Evolutionary conservation across 2,797 vertebrate genomes (phyloP).

Genomic region (Hydrocynus forskahlii): DNA sequence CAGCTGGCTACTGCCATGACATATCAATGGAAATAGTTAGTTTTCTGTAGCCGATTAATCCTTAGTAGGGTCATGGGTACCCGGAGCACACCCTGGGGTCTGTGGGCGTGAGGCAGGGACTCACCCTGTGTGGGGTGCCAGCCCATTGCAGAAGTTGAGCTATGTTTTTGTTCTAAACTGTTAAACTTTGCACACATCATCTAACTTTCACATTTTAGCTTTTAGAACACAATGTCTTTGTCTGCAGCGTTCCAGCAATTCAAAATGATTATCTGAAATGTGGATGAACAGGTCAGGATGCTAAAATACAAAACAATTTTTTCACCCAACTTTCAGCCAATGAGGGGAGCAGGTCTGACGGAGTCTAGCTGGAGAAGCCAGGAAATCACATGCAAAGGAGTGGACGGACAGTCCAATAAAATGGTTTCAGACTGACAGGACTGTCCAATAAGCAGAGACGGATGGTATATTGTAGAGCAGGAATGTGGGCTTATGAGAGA

Average conservation of each 20-base stretch:
- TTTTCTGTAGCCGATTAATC: no score
- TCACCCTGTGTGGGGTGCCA: no score
- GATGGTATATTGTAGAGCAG: conserved; percentile 17
- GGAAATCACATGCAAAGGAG: conserved; percentile 42
- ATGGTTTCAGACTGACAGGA: conserved; percentile 34
- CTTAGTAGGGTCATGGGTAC: no score
- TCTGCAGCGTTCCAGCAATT: neutral
- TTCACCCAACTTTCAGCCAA: neutral
- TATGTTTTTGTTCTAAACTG: no score
- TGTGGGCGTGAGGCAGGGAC: no score
- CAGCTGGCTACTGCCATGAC: no score
- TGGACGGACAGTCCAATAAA: conserved; percentile 24
- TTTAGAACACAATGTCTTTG: neutral
- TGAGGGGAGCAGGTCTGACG: conserved; percentile 33
- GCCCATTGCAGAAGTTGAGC: no score
- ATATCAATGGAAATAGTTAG: no score
- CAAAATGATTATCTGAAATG: neutral
- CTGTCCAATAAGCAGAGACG: conserved; percentile 42
- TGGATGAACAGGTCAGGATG: neutral
- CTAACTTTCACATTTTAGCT: no score
- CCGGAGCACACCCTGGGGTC: no score
- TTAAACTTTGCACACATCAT: no score
- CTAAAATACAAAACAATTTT: neutral
- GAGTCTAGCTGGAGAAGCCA: conserved; percentile 39
- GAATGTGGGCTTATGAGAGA: conserved; percentile 36